phyloP scores from a whole-genome alignment of 2,797 vertebrate species.

The Hybognathus amarus region DNA sequence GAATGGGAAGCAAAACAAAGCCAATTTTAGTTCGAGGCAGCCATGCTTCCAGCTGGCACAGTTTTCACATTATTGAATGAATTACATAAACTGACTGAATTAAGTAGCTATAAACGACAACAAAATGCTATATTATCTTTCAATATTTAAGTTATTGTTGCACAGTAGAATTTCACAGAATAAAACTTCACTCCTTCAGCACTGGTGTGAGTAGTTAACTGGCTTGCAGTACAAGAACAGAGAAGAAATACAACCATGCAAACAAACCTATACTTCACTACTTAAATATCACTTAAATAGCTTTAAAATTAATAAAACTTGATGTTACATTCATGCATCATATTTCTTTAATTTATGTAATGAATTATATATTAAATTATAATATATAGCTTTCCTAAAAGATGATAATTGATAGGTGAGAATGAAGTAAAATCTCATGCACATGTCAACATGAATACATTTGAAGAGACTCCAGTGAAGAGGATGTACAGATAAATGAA shows the following conservation, averaged over 20 bases:
- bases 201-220: neutral
- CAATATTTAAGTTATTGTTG: slow-evolving; percentile 16
- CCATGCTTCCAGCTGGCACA: slow-evolving; percentile 7
- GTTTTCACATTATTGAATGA: slow-evolving; percentile 17
- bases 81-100: neutral
- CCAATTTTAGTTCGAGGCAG: slow-evolving; percentile 59
- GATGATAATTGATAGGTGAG: neutral
- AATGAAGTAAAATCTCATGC: slow-evolving; percentile 51
- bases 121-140: neutral
- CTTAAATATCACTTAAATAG: neutral
- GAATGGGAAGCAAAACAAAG: slow-evolving; percentile 69
- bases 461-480: slow-evolving; percentile 34
- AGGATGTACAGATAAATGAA: slow-evolving; percentile 16
- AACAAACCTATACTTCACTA: neutral
- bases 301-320: neutral
- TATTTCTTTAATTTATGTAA: neutral
- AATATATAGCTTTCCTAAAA: neutral
- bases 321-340: neutral
- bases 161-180: slow-evolving; percentile 6
- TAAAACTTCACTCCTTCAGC: neutral
- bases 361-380: neutral
- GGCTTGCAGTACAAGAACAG: neutral
- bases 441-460: slow-evolving; percentile 27
- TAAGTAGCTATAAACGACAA: slow-evolving; percentile 15
- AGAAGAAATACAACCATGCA: slow-evolving; percentile 16